Conservation (phyloP, 2,888 invertebrate species). For the Agrenia bidenticulata region DNA sequence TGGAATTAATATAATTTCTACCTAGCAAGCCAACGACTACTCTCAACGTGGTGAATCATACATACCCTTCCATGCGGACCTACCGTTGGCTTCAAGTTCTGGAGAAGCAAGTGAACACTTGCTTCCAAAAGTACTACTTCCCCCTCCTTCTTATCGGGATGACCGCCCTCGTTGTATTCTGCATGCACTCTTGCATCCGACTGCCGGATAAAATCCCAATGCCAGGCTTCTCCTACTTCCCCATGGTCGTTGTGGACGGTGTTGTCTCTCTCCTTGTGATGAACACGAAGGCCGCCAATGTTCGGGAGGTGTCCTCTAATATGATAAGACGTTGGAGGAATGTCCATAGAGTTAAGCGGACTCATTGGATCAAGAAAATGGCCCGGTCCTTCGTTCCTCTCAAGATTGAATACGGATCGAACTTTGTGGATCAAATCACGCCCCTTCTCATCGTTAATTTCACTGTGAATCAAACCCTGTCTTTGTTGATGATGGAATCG, state of each 20-base stretch:
- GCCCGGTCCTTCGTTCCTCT: constrained; percentile 27
- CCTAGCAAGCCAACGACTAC: too few species aligned
- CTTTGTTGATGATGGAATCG: constrained; percentile 24
- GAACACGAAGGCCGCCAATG: constrained; percentile 35
- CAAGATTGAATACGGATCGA: constrained; percentile 29
- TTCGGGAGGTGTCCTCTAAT: constrained; percentile 19
- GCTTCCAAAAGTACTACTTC: constrained; percentile 32
- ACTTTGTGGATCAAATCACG: constrained; percentile 32
- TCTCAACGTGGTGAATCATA: too few species aligned
- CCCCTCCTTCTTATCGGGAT: constrained; percentile 30
- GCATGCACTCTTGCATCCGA: constrained; percentile 30
- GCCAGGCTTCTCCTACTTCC: constrained; percentile 36
- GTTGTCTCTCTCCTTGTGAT: constrained; percentile 24
- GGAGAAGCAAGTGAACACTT: constrained; percentile 30
- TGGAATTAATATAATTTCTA: too few species aligned
- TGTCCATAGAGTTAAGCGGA: constrained; percentile 8
- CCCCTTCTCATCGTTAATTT: constrained; percentile 34
- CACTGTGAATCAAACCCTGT: constrained; percentile 30
- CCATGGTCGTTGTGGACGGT: constrained; percentile 28
- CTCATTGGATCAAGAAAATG: constrained; percentile 30
- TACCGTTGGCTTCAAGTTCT: constrained; percentile 29
- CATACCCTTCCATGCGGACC: constrained; percentile 10
- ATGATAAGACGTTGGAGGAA: constrained; percentile 17
- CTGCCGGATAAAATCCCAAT: constrained; percentile 34
- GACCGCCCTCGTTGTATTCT: constrained; percentile 30